Evolutionary conservation across 2,113 vertebrate genomes (phyloP).

Genomic region (Anser brachyrhynchus): DNA sequence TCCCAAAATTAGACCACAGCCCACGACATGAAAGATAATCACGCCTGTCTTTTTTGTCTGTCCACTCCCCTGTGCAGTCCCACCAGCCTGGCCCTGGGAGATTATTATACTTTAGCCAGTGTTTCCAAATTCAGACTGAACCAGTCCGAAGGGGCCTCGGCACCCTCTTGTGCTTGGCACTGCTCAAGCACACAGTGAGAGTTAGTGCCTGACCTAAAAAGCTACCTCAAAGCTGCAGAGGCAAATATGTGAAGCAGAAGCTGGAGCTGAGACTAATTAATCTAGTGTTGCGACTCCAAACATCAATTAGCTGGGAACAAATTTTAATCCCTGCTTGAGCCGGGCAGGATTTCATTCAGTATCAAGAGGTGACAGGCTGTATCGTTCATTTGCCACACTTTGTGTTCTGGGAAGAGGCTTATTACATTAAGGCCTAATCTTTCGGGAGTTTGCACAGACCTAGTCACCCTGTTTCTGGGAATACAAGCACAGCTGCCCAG

Average conservation of each 20-base stretch:
- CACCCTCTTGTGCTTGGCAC: not conserved
- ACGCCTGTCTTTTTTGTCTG: not conserved
- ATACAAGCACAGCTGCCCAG: not conserved
- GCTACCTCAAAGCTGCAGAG: not conserved
- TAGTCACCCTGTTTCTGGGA: not conserved
- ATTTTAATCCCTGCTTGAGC: constrained; percentile 43
- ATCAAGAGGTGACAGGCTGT: constrained; percentile 49
- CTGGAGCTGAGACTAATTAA: constrained; percentile 40
- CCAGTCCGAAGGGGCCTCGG: fast-evolving
- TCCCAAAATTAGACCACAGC: not conserved
- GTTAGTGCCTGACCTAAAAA: constrained; percentile 25
- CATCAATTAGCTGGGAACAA: constrained; percentile 60
- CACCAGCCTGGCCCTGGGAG: not conserved
- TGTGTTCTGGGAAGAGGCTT: not conserved
- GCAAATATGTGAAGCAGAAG: not conserved
- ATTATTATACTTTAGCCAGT: not conserved
- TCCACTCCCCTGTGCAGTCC: not conserved
- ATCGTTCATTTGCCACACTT: constrained; percentile 22
- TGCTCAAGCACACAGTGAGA: not conserved
- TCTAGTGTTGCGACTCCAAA: constrained; percentile 1
- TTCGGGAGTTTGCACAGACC: not conserved
- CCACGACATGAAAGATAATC: not conserved
- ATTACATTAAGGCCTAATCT: not conserved
- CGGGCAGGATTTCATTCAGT: constrained; percentile 25
- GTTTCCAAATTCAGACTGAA: not conserved